Base-by-base conservation (phyloP, 1,140 invertebrate species). In the Paracyclopina nana region DNA sequence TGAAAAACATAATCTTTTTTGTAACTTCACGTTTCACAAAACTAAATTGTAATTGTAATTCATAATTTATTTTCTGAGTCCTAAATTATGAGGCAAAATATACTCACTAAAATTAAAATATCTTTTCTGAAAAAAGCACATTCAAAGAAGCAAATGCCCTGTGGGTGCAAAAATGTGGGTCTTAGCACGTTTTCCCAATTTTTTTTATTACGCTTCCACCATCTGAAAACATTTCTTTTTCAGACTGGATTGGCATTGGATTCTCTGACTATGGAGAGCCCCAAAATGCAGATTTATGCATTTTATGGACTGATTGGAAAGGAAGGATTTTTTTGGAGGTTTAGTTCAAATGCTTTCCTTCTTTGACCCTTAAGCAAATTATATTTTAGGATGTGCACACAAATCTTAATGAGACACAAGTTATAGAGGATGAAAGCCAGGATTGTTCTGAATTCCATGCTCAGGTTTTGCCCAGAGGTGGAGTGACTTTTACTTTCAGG, bases 201-300 rank as follows among this genome's bases (percentile, higher is more conserved):
- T n/a, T n/a, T n/a, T n/a, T n/a, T n/a, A n/a, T n/a, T n/a, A n/a
- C n/a, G n/a, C n/a, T n/a, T n/a, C n/a, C n/a, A n/a, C n/a, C n/a
- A n/a, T n/a, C n/a, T n/a, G n/a, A n/a, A n/a, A n/a, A n/a, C n/a
- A n/a, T 9, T 31, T 31, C 20, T 38, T 20, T 20, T 20, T 4
- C 3, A 50, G 53, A n/a, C n/a, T 88, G 82, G 82, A 76, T 91
- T 55, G 80, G 82, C 2, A 59, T 92, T 44, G 91, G 91, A 27
- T 95, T 95, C 67, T 95, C 90, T 0, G 76, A 90, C 60, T 77
- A 84, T 55, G 91, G 90, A 4, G 70, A 79, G 30, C 50, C 73
- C 0, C 70, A 70, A 25, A 73, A 76, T 31, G 80, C 84, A 1
- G 90, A 95, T 69, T 76, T 85, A 53, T 90, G 85, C 57, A 62